A percentile compares a stretch with the other conserved stretches of the same genome.
phyloP scores from a whole-genome alignment of 2,888 invertebrate species.

The Lepidocyrtoides sp. region DNA sequence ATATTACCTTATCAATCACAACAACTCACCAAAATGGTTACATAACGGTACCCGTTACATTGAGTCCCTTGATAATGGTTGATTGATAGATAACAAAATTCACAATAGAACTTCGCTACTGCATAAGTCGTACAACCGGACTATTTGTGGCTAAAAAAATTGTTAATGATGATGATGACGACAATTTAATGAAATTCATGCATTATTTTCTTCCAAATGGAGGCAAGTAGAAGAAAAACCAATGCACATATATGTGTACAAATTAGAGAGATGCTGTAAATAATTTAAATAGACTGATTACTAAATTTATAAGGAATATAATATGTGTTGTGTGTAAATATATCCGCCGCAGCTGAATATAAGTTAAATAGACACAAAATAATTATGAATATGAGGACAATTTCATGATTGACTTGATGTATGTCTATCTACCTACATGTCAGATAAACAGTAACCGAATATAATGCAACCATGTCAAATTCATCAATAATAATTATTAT shows the following conservation, averaged over 20 bases:
- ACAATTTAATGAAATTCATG: not conserved
- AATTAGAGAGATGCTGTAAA: not conserved
- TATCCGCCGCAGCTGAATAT: no score
- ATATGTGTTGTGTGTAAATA: not conserved
- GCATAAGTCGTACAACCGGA: not conserved
- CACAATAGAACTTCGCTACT: not conserved
- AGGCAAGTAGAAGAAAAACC: no score
- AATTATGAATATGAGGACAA: not conserved
- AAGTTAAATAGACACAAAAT: no score
- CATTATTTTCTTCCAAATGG: not conserved
- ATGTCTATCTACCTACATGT: not conserved
- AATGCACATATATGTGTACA: no score
- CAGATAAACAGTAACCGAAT: not conserved
- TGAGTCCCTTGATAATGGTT: not conserved
- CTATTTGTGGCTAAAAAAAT: not conserved
- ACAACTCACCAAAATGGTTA: not conserved
- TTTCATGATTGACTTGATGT: not conserved
- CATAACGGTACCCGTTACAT: slow-evolving; percentile 14
- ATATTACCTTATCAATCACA: slow-evolving; percentile 16
- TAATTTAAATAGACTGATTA: slow-evolving; percentile 10
- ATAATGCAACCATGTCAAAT: slow-evolving; percentile 25
- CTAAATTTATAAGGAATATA: not conserved
- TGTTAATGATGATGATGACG: not conserved
- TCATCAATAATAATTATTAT: slow-evolving; percentile 24
- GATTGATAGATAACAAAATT: slow-evolving; percentile 42